Conservation (phyloP, 2,797 vertebrate species). For the Acipenser oxyrinchus region DNA sequence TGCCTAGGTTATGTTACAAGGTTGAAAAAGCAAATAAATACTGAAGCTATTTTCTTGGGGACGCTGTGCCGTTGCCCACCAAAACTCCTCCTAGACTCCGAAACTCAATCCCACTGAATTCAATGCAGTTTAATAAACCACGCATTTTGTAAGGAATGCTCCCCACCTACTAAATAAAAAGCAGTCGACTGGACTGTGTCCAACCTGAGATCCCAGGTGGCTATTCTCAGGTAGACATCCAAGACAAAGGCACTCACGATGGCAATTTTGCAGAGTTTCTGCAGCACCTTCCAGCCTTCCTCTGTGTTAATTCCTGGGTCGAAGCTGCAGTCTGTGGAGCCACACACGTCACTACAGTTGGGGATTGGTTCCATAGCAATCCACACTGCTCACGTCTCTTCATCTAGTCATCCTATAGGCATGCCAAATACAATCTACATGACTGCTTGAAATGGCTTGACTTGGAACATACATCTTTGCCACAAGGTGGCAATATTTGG, state of each 20-base stretch:
- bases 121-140: too few relatives aligned
- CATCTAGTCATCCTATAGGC: slow-evolving; percentile 47
- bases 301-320: slow-evolving; percentile 56
- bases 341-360: slow-evolving; percentile 83
- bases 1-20: too few relatives aligned
- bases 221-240: slow-evolving; percentile 2
- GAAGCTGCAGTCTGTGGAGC: slow-evolving; percentile 56
- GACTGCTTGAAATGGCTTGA: not conserved
- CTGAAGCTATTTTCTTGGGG: too few relatives aligned
- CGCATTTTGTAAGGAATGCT: too few relatives aligned
- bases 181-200: too few relatives aligned
- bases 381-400: slow-evolving; percentile 36
- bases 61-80: too few relatives aligned
- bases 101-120: too few relatives aligned
- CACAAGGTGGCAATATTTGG: slow-evolving; percentile 21
- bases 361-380: slow-evolving; percentile 72
- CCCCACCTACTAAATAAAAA: too few relatives aligned
- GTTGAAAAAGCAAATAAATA: too few relatives aligned
- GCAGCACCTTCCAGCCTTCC: slow-evolving; percentile 56
- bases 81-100: too few relatives aligned
- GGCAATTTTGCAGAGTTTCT: slow-evolving; percentile 71
- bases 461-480: not conserved
- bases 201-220: too few relatives aligned
- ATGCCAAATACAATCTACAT: not conserved
- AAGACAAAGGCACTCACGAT: slow-evolving; percentile 54